These are phyloP conservation scores for Drosophila kuntzei DNA, from an alignment of 2,888 invertebrate species.

Conservation along the genomic window DNA sequence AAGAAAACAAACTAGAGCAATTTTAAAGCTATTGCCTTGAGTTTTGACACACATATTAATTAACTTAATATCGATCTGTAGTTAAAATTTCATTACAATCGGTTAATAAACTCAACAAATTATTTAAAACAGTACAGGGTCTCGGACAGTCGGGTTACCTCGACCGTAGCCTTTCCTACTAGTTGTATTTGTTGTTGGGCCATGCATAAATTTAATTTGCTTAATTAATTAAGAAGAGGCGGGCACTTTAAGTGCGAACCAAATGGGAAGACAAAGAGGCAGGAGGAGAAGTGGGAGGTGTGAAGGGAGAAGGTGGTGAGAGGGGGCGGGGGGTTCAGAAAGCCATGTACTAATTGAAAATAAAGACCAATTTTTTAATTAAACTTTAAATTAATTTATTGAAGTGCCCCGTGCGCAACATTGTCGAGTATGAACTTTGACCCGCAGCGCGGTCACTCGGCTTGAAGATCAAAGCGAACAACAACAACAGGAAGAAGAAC, in stretches of 20 bases:
- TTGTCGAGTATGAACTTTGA: conserved; percentile 56
- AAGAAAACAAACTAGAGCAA: too few species aligned
- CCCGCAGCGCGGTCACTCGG: conserved; percentile 60
- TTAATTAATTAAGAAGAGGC: conserved; percentile 76
- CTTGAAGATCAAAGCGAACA: conserved; percentile 59
- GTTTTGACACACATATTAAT: too few species aligned
- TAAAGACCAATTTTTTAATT: conserved; percentile 81
- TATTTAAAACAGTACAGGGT: neutral
- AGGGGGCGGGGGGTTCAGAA: neutral
- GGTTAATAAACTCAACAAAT: too few species aligned
- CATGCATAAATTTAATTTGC: conserved; percentile 79
- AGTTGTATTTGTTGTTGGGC: conserved; percentile 44
- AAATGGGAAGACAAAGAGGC: neutral
- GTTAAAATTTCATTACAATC: too few species aligned
- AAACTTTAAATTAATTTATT: conserved; percentile 81
- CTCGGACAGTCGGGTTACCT: neutral
- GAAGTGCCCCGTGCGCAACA: conserved; percentile 58
- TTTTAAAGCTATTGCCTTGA: too few species aligned
- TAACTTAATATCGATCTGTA: too few species aligned
- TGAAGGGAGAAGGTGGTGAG: neutral
- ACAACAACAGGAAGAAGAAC: conserved; percentile 1
- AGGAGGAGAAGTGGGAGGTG: neutral
- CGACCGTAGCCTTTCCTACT: neutral
- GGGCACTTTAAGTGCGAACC: conserved; percentile 21
- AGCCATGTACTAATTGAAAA: conserved; percentile 70